Evolutionary conservation across 2,113 vertebrate species (phyloP), one percentile per base, ranked within the genome.

Genomic region (Lycocorax pyrrhopterus): DNA sequence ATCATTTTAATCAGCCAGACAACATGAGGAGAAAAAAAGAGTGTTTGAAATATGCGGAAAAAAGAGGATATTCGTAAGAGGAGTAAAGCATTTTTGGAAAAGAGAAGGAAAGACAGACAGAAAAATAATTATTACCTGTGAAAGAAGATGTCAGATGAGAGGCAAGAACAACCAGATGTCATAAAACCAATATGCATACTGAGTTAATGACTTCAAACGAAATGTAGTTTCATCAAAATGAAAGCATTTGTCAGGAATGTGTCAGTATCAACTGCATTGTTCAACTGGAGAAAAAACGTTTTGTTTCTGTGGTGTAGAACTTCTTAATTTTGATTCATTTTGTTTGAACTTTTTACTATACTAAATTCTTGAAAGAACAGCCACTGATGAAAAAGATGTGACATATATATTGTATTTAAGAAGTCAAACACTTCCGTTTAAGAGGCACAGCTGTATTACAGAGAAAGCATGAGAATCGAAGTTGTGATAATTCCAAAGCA

Each of bases 191-290:
- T 78, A 78, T 32, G 30, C 25, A 39, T 78, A 82, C 44, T 13
- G 22, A 85, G 81, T 79, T 75, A 81, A 94, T 89, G 64, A 82
- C 68, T 94, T 92, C 41, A 94, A 89, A 89, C 0, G 0, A 95
- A 95, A 62, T 33, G n/a, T 62, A 44, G 55, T 69, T 93, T 90
- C 75, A 90, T 90, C 80, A 92, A 67, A 92, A 74, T 86, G 39
- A 94, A 92, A 90, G 56, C 29, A 69, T 64, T 92, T 10, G 0
- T 92, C 86, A 90, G 68, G 71, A 77, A 69, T 81, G 27, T 92
- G 69, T 93, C 83, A 67, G 68, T 37, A 81, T 52, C 43, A 80
- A 55, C 51, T 22, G 23, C 19, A 41, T 29, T 75, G 49, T 84
- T 94, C 63, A 60, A 43, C 27, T 58, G 43, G 33, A 62, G 15